Conservation (phyloP, 2,113 vertebrate genomes). For the Fregata magnificens region DNA sequence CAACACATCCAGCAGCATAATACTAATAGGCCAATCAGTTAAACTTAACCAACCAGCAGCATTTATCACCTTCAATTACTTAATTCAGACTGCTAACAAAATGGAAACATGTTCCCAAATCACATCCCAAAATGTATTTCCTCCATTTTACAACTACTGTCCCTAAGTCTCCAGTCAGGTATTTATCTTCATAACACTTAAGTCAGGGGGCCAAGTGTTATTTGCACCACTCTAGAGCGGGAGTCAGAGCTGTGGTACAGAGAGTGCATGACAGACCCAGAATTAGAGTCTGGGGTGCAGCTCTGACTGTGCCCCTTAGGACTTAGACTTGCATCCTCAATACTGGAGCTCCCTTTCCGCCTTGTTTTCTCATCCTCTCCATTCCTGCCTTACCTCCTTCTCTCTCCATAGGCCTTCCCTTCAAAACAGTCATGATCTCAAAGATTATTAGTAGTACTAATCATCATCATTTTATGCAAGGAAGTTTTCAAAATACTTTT, state of each 20-base stretch:
- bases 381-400: neutral
- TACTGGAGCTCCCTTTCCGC: neutral
- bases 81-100: neutral
- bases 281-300: neutral
- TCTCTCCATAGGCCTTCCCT: neutral
- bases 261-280: neutral
- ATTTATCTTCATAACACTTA: neutral
- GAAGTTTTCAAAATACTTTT: neutral
- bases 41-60: neutral
- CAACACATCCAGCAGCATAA: slow-evolving; percentile 1
- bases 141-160: neutral
- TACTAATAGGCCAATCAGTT: neutral
- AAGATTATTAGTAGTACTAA: neutral
- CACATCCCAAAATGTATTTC: neutral
- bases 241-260: neutral
- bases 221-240: neutral
- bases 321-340: neutral
- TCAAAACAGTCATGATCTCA: neutral
- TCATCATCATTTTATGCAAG: neutral
- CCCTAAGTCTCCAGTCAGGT: neutral
- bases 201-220: neutral
- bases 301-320: neutral
- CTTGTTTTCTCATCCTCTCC: neutral
- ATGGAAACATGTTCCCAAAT: neutral
- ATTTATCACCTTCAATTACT: neutral